A percentile compares a stretch with the other conserved stretches of the same genome.
phyloP scores from a whole-genome alignment of 2,113 vertebrate species.

The Cynoglossus semilaevis region DNA sequence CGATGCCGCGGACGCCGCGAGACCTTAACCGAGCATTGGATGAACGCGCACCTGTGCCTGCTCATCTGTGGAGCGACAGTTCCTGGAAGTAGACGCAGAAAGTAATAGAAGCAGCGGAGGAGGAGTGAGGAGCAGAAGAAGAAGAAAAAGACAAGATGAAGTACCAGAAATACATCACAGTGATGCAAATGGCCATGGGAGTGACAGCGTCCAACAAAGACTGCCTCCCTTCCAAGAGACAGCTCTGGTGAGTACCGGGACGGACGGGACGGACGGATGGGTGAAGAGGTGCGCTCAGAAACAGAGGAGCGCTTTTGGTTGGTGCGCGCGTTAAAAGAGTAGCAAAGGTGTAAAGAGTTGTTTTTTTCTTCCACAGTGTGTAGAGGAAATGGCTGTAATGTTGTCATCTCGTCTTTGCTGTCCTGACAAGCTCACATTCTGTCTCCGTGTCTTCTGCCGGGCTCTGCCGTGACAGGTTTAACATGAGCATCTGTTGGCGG shows the following conservation, averaged over 20 bases:
- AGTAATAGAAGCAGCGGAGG: slow-evolving; percentile 26
- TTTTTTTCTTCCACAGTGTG: slow-evolving; percentile 25
- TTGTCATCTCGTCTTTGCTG: slow-evolving; percentile 25
- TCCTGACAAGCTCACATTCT: slow-evolving; percentile 4
- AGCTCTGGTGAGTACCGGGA: slow-evolving; percentile 88
- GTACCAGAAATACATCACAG: slow-evolving; percentile 99
- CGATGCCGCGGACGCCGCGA: slow-evolving; percentile 75
- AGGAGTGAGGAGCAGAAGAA: background rate
- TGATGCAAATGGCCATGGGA: slow-evolving; percentile 98
- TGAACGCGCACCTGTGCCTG: slow-evolving; percentile 85
- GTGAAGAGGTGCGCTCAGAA: slow-evolving; percentile 22
- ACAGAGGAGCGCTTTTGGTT: slow-evolving; percentile 26
- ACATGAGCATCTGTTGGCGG: slow-evolving; percentile 55
- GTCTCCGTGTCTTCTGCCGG: background rate
- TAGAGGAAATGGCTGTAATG: slow-evolving; percentile 22
- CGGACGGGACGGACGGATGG: slow-evolving; percentile 30
- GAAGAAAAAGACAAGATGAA: slow-evolving; percentile 80
- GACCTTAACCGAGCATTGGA: slow-evolving; percentile 72
- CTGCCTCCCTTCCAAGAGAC: slow-evolving; percentile 90
- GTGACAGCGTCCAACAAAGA: slow-evolving; percentile 97
- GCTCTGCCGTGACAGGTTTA: no score
- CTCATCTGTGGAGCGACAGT: slow-evolving; percentile 76
- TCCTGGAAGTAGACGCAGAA: slow-evolving; percentile 65
- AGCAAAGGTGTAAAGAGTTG: slow-evolving; percentile 14
- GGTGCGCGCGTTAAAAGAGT: slow-evolving; percentile 36